phyloP scores from a whole-genome alignment of 2,888 invertebrate genomes.

The Myathropa florea region DNA sequence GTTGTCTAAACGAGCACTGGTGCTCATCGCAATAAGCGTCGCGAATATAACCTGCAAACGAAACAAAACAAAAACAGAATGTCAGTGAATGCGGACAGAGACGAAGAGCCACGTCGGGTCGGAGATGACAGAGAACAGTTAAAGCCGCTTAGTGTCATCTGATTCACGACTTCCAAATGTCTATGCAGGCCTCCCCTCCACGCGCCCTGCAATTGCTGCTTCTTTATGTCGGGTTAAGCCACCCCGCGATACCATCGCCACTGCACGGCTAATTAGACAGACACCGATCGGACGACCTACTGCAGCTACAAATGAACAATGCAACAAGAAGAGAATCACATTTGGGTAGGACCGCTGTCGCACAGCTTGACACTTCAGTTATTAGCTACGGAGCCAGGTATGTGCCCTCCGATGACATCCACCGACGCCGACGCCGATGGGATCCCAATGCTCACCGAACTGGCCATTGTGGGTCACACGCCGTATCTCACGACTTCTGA shows the following conservation, averaged over 20 bases:
- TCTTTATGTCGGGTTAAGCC: constrained; percentile 42
- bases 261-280: constrained; percentile 70
- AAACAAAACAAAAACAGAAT: constrained; percentile 49
- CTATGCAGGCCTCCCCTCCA: neutral
- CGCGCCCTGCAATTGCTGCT: constrained; percentile 15
- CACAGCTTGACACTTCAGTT: constrained; percentile 57
- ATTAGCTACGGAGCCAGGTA: constrained; percentile 15
- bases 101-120: neutral
- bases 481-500: constrained; percentile 45
- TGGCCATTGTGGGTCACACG: constrained; percentile 55
- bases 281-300: constrained; percentile 58
- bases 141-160: constrained; percentile 55
- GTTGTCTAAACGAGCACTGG: constrained; percentile 82
- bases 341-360: constrained; percentile 54
- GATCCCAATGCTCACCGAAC: constrained; percentile 15
- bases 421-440: constrained; percentile 1
- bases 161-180: constrained; percentile 61
- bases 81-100: constrained; percentile 21
- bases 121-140: constrained; percentile 22
- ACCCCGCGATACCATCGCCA: constrained; percentile 48
- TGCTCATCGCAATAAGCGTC: constrained; percentile 80
- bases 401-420: constrained; percentile 53
- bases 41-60: constrained; percentile 81
- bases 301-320: constrained; percentile 40
- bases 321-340: neutral